Evolutionary conservation across 2,888 invertebrate species (phyloP), one percentile per base, ranked within the genome.

Genomic region (Ophion obscuratus): DNA sequence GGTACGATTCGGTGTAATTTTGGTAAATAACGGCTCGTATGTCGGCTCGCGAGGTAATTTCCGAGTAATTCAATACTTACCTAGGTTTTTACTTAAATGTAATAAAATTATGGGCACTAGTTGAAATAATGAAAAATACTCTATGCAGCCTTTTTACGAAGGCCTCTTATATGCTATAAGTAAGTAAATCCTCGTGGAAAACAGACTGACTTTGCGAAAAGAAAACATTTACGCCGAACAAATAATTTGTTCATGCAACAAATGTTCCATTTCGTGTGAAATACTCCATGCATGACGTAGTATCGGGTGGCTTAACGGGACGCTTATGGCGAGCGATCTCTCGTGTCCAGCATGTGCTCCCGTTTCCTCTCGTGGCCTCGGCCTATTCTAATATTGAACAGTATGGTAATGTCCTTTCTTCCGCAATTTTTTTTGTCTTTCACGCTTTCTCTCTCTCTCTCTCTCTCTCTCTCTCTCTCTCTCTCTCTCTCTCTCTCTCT

Each of bases 371-470:
- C 59, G 40, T 59, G 61, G 47, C 36, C 73, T 24, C 79, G 62
- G 78, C 71, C 91, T 89, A 91, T 91, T 92, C 92, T 92, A 59
- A 91, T 91, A 93, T 93, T 92, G 93, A 92, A 92, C 91, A 91
- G 91, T 93, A 93, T 93, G 93, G 90, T 93, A 93, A 93, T 93
- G 88, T 88, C 81, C 70, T 73, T 78, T 78, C 74, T 76, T 75
- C 64, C 67, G 31, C 67, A 40, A 7, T 6, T 71, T 80, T 70
- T 73, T 59, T 78, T 47, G 27, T 71, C 70, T 53, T 27, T 9
- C 10, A 10, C 11, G 20, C 27, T 24, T 0, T 24, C 14, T 24
- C 9, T 53, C 47, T 9, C 40, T 14, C 53, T 79, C 47, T 75
- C 68, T 61, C 57, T 76, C 67, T 70, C 31, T 66, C 59, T 9